These are phyloP conservation scores for Drosophila formosana DNA, from an alignment of 2,888 invertebrate genomes.

Conservation along the genomic window DNA sequence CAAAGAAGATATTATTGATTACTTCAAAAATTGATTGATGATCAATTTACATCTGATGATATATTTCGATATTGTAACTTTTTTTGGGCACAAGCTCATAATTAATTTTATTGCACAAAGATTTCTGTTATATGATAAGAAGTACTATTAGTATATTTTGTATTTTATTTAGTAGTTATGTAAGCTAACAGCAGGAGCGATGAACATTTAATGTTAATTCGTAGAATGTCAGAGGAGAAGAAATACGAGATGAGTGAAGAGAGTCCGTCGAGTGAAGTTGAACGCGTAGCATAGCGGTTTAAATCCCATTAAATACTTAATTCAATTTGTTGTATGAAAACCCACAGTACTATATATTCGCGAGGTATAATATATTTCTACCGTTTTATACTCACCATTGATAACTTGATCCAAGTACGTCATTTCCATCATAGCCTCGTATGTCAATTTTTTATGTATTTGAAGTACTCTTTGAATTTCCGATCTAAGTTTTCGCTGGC, in stretches of 20 bases:
- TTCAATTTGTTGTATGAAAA: no score
- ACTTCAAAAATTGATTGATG: background rate
- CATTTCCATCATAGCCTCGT: conserved; percentile 86
- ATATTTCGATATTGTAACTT: background rate
- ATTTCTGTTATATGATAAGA: background rate
- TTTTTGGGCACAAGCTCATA: background rate
- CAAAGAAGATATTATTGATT: background rate
- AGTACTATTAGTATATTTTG: no score
- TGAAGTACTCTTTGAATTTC: conserved; percentile 84
- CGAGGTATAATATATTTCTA: no score
- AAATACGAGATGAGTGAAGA: no score
- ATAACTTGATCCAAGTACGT: conserved; percentile 86
- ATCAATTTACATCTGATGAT: background rate
- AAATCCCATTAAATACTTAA: background rate
- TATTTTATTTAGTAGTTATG: no score
- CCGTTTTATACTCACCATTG: conserved; percentile 78
- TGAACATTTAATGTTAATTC: no score
- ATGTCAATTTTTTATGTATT: conserved; percentile 84
- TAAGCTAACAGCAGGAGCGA: no score
- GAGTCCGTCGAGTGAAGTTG: no score
- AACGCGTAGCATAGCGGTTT: no score
- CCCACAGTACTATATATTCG: no score
- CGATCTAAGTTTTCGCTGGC: conserved; percentile 85
- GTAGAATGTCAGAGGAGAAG: no score
- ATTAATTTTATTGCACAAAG: background rate